Conservation (phyloP, 2,113 vertebrate genomes). For the Oryzias celebensis region DNA sequence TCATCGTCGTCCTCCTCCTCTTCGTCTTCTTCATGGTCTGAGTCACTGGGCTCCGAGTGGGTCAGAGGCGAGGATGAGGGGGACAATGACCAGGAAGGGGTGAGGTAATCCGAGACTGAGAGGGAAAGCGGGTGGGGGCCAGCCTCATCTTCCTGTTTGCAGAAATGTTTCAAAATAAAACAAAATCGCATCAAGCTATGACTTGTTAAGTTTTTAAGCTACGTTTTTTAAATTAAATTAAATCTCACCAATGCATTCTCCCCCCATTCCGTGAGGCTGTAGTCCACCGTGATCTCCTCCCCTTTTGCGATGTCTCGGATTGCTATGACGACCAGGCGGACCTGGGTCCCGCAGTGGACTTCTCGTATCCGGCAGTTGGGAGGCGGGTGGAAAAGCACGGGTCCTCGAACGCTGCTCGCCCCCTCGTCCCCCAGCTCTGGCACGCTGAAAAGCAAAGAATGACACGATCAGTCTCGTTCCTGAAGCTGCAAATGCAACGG, state of each 20-base stretch:
- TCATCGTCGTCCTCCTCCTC: constrained; percentile 78
- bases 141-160: constrained; percentile 73
- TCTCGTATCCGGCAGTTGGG: constrained; percentile 80
- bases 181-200: neutral
- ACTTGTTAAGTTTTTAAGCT: neutral
- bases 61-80: constrained; percentile 79
- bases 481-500: too few relatives aligned
- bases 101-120: constrained; percentile 80
- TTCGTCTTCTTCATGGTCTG: constrained; percentile 78
- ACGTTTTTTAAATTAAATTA: neutral
- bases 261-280: constrained; percentile 80
- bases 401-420: constrained; percentile 69
- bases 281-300: constrained; percentile 82
- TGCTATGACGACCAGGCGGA: constrained; percentile 79
- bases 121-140: constrained; percentile 77
- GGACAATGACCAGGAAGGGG: constrained; percentile 80
- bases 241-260: constrained; percentile 76
- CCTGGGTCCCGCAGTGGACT: constrained; percentile 80
- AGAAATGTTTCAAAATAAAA: constrained; percentile 16
- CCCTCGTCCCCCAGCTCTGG: constrained; percentile 78
- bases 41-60: constrained; percentile 79
- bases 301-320: constrained; percentile 81
- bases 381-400: constrained; percentile 77
- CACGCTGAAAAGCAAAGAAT: constrained; percentile 55
- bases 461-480: neutral